phyloP scores from a whole-genome alignment of 2,888 invertebrate species.

The Philereme vetulata region DNA sequence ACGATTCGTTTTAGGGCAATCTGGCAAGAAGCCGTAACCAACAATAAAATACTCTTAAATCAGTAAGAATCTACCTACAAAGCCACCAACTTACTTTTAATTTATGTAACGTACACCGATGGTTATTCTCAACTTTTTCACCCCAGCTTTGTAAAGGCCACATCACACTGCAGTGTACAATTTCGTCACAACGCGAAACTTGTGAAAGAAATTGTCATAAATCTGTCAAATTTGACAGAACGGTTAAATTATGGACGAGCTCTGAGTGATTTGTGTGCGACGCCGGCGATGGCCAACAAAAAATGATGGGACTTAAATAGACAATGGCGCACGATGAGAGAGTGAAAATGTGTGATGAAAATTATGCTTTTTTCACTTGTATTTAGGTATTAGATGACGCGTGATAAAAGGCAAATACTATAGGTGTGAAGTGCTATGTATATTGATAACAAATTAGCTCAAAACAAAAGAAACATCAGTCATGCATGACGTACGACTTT shows the following conservation, averaged over 20 bases:
- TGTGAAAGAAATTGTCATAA: conserved; percentile 74
- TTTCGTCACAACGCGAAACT: conserved; percentile 51
- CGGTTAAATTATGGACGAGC: conserved; percentile 67
- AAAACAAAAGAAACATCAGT: no score
- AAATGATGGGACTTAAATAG: conserved; percentile 43
- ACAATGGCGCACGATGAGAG: conserved; percentile 29
- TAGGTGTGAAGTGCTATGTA: no score
- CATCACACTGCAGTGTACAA: conserved; percentile 42
- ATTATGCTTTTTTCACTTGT: conserved; percentile 15
- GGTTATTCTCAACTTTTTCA: conserved; percentile 15
- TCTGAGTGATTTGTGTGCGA: conserved; percentile 71
- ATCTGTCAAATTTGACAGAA: conserved; percentile 70
- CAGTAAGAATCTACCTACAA: neutral
- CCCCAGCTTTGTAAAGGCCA: conserved; percentile 34
- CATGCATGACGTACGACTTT: no score
- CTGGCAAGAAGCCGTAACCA: neutral
- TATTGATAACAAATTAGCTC: no score
- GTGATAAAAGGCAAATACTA: neutral
- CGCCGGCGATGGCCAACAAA: conserved; percentile 43
- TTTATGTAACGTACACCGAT: conserved; percentile 1
- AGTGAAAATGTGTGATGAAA: conserved; percentile 22
- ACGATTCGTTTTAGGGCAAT: neutral
- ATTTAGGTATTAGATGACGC: conserved; percentile 7
- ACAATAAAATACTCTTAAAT: neutral
- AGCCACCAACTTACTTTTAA: neutral